Evolutionary conservation across 2,113 vertebrate species (phyloP).

Genomic region (Chionis minor): DNA sequence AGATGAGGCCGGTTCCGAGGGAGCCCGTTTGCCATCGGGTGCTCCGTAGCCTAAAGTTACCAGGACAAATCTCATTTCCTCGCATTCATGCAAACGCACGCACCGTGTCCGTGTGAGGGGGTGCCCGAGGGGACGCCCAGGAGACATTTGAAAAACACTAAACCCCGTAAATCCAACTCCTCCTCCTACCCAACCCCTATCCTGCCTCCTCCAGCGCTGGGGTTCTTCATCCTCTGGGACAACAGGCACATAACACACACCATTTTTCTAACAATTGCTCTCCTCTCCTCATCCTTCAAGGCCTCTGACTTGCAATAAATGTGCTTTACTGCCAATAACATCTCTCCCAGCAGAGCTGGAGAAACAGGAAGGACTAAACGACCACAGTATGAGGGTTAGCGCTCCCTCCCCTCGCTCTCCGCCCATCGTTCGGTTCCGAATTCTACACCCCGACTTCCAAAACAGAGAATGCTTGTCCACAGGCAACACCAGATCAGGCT

Average conservation of each 20-base stretch:
- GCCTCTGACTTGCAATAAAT: background rate
- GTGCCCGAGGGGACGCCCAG: background rate
- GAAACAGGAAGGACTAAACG: background rate
- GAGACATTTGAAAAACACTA: background rate
- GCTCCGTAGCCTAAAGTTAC: background rate
- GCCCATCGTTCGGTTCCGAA: rapidly evolving
- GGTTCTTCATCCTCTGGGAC: background rate
- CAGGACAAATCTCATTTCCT: background rate
- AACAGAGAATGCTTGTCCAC: rapidly evolving
- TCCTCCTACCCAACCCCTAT: background rate
- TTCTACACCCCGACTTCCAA: rapidly evolving
- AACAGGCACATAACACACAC: rapidly evolving
- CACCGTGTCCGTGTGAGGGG: rapidly evolving
- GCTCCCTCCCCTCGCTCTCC: background rate
- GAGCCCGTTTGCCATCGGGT: rapidly evolving
- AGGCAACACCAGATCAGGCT: background rate
- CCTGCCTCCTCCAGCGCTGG: background rate
- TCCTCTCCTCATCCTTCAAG: background rate
- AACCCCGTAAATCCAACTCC: background rate
- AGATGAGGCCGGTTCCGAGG: rapidly evolving
- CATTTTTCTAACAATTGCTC: background rate
- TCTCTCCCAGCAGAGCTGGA: background rate
- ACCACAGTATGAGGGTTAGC: rapidly evolving
- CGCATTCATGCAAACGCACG: rapidly evolving
- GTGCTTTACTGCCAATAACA: background rate